Conservation (phyloP, 2,113 vertebrate genomes). For the Heterotis niloticus region DNA sequence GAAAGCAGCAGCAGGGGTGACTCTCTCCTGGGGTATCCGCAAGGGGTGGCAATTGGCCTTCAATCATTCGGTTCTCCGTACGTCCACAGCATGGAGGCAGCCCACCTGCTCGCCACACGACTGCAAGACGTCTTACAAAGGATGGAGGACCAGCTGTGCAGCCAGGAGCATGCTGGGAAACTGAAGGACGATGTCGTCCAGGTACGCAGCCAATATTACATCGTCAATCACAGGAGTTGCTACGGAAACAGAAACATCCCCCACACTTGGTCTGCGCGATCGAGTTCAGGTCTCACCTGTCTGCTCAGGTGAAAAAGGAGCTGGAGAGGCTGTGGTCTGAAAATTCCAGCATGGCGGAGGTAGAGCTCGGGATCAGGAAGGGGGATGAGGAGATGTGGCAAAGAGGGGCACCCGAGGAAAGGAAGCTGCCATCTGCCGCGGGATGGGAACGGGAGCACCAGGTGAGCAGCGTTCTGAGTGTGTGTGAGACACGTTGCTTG, state of each 20-base stretch:
- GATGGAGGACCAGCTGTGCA: constrained; percentile 7
- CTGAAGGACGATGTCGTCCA: constrained; percentile 18
- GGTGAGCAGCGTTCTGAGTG: constrained; percentile 51
- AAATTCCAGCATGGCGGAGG: constrained; percentile 56
- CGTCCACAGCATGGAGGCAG: constrained; percentile 23
- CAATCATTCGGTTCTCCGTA: background rate
- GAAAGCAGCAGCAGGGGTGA: background rate
- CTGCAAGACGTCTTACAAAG: background rate
- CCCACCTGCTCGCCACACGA: background rate
- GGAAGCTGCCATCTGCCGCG: constrained; percentile 66
- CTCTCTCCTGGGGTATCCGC: background rate
- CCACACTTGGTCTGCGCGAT: no score
- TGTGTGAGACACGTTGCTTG: no score
- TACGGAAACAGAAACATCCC: no score
- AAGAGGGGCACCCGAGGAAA: constrained; percentile 65
- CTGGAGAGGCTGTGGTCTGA: constrained; percentile 40
- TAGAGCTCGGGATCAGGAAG: constrained; percentile 46
- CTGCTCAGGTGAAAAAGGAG: background rate
- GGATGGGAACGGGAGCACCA: constrained; percentile 64
- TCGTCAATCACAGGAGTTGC: no score
- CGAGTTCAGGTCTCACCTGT: no score
- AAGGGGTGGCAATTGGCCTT: background rate
- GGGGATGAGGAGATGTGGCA: constrained; percentile 67
- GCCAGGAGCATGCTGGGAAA: constrained; percentile 9
- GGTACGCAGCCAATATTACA: constrained; percentile 4